A percentile compares a stretch with the other conserved stretches of the same genome.
Evolutionary conservation across 2,797 vertebrate genomes (phyloP).

Genomic region (Botia kubotai): DNA sequence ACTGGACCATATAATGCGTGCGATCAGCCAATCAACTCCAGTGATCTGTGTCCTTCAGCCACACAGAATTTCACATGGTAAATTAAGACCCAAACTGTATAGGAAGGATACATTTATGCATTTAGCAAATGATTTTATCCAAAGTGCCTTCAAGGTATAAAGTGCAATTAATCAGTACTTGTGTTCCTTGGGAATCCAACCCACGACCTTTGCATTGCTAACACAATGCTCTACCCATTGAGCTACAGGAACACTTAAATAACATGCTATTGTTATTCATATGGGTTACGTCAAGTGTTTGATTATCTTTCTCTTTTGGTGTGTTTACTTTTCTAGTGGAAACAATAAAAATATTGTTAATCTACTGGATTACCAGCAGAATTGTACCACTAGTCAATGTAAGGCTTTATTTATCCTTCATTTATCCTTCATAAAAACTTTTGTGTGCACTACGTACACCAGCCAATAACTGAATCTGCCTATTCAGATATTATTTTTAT

Average conservation of each 20-base stretch:
- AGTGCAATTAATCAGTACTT: too few relatives aligned
- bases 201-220: too few relatives aligned
- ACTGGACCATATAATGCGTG: slow-evolving; percentile 52
- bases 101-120: not conserved
- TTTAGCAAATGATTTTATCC: too few relatives aligned
- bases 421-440: not conserved
- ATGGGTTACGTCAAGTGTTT: too few relatives aligned
- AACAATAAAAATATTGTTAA: slow-evolving; percentile 46
- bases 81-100: slow-evolving; percentile 31
- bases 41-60: slow-evolving; percentile 56
- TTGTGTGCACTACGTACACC: too few relatives aligned
- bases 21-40: not conserved
- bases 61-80: slow-evolving; percentile 62
- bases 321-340: slow-evolving; percentile 58
- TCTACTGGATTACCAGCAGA: slow-evolving; percentile 5
- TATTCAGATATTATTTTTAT: too few relatives aligned
- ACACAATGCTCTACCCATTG: too few relatives aligned
- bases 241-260: too few relatives aligned
- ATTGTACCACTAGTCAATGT: slow-evolving; percentile 54
- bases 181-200: too few relatives aligned
- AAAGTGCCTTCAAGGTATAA: too few relatives aligned
- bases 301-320: slow-evolving; percentile 1
- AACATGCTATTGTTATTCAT: too few relatives aligned
- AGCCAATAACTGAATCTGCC: too few relatives aligned
- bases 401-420: slow-evolving; percentile 4